Conservation (phyloP, 2,113 vertebrate species). For the Pogona vitticeps region DNA sequence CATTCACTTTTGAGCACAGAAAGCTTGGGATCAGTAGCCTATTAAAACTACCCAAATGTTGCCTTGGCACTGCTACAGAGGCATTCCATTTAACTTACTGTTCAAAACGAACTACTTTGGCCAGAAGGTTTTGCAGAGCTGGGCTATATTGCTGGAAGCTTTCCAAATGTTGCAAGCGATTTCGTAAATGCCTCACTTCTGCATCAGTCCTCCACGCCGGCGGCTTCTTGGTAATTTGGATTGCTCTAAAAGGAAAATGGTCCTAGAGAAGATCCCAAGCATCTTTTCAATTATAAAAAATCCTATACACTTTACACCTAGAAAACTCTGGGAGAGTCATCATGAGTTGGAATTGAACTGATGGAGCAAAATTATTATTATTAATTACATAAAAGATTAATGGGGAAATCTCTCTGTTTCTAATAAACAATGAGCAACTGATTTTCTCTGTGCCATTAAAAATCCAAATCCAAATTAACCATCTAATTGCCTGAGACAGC, state of each 20-base stretch:
- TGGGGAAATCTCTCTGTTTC: background rate
- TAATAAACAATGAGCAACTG: slow-evolving; percentile 26
- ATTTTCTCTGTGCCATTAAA: slow-evolving; percentile 30
- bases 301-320: too few relatives aligned
- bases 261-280: slow-evolving; percentile 66
- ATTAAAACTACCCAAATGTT: background rate
- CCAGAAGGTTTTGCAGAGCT: slow-evolving; percentile 66
- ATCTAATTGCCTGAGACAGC: background rate
- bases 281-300: slow-evolving; percentile 17
- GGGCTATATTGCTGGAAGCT: slow-evolving; percentile 63
- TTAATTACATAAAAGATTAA: background rate
- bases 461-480: slow-evolving; percentile 9
- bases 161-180: slow-evolving; percentile 55
- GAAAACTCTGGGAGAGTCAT: too few relatives aligned
- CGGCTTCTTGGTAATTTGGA: slow-evolving; percentile 65
- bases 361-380: too few relatives aligned
- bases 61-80: background rate
- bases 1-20: background rate
- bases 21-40: background rate
- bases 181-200: slow-evolving; percentile 66
- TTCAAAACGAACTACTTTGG: slow-evolving; percentile 72
- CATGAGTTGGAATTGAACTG: too few relatives aligned
- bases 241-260: slow-evolving; percentile 66
- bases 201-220: slow-evolving; percentile 61
- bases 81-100: slow-evolving; percentile 54